A percentile compares a stretch with the other conserved stretches of the same genome.
Evolutionary conservation across 1,140 invertebrate species (phyloP).

Genomic region (Diachasma alloeum): DNA sequence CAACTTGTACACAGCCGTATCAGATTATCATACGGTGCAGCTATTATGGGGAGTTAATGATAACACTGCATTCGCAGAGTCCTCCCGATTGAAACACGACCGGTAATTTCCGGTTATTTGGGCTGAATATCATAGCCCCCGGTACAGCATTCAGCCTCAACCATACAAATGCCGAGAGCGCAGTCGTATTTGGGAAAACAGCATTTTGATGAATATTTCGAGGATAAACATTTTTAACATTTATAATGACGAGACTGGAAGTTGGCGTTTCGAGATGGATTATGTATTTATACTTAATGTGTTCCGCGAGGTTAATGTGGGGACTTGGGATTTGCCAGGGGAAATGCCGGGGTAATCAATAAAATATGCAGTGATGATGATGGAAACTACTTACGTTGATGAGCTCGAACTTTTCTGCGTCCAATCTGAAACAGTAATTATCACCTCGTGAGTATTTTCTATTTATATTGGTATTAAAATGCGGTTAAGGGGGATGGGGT

Average conservation of each 20-base stretch:
- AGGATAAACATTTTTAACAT: neutral
- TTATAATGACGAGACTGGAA: neutral
- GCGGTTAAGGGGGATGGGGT: too few relatives aligned
- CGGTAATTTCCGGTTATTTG: constrained; percentile 52
- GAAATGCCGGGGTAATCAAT: neutral
- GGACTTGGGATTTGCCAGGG: neutral
- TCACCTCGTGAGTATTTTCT: neutral
- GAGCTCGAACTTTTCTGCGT: constrained; percentile 80
- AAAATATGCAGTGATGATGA: constrained; percentile 16
- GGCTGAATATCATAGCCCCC: constrained; percentile 37
- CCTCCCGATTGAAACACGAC: constrained; percentile 46
- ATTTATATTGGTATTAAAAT: too few relatives aligned
- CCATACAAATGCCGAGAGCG: constrained; percentile 31
- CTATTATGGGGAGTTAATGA: constrained; percentile 48
- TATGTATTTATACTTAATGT: too few relatives aligned
- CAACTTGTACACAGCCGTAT: constrained; percentile 13
- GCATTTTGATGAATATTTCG: neutral
- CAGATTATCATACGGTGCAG: constrained; percentile 43
- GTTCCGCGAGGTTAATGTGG: too few relatives aligned
- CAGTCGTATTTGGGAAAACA: neutral
- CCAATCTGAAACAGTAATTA: constrained; percentile 75
- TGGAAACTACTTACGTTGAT: constrained; percentile 80
- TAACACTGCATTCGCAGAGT: constrained; percentile 33
- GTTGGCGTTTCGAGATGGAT: too few relatives aligned
- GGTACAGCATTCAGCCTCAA: neutral